phyloP scores from a whole-genome alignment of 2,113 vertebrate genomes.

The Phaethon lepturus region DNA sequence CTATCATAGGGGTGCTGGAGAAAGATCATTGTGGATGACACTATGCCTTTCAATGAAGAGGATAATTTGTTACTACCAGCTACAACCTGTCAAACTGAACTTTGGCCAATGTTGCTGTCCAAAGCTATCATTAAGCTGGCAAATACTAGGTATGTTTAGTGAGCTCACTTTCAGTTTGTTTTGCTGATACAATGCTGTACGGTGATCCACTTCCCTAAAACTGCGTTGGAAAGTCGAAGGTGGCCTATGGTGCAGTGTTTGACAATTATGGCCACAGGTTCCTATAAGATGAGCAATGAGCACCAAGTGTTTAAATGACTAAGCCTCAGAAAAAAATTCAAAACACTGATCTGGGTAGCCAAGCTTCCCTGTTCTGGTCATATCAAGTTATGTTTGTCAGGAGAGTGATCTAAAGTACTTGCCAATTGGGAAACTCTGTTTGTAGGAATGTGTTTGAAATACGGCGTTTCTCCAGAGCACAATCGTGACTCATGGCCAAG shows the following conservation, averaged over 20 bases:
- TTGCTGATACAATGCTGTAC: no score
- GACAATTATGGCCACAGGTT: not conserved
- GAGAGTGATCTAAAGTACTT: not conserved
- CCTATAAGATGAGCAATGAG: not conserved
- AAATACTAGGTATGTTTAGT: constrained; percentile 85
- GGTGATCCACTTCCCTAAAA: not conserved
- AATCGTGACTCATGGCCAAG: not conserved
- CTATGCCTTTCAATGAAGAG: constrained; percentile 88
- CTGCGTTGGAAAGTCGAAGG: not conserved
- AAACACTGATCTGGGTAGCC: not conserved
- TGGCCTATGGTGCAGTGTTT: not conserved
- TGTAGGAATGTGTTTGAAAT: not conserved
- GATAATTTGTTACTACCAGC: constrained; percentile 88
- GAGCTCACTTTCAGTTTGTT: not conserved
- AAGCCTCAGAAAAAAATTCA: not conserved
- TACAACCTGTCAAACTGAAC: constrained; percentile 82
- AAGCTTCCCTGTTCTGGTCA: not conserved
- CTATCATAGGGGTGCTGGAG: constrained; percentile 90
- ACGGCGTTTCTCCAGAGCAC: not conserved
- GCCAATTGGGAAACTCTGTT: not conserved
- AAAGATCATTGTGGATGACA: constrained; percentile 91
- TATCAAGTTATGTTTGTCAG: not conserved
- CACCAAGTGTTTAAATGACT: not conserved
- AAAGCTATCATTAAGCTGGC: constrained; percentile 94
- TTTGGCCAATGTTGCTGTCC: constrained; percentile 94